Evolutionary conservation across 2,888 invertebrate genomes (phyloP), one percentile per base, ranked within the genome.

Genomic region (Caenorhabditis wallacei): DNA sequence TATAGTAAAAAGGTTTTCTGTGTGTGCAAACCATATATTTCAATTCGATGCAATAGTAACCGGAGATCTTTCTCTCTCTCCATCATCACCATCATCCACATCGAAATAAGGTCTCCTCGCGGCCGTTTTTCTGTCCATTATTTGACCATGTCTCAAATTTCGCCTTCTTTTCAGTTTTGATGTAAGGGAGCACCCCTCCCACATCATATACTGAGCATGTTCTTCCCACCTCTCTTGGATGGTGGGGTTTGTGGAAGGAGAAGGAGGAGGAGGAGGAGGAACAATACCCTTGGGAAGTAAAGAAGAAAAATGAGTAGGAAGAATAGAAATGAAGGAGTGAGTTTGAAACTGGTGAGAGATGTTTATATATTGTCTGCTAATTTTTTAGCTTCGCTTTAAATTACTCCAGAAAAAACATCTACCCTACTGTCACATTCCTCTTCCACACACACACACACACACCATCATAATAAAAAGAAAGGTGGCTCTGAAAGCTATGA

Each of bases 61-160:
- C 66, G 66, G 66, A 66, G 66, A 66, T 48, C 61, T 37, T 20
- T n/a, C 57, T 18, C 16, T 18, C 43, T 18, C 11, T 59, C 59
- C 37, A 43, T 61, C 24, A 18, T 59, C 40, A 35, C 35, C 57
- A 18, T 24, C 26, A 30, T 30, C 24, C 16, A 16, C 5, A 30
- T 30, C 30, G 30, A 30, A 30, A 30, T 30, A 30, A 35, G 57
- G 22, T 61, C 43, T 43, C 43, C n/a, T n/a, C 59, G 40, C 40
- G n/a, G 40, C 40, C 40, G 40, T 30, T 30, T 30, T 30, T 30
- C 30, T 66, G 16, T 22, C 64, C 30, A 48, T 66, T 66, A 66
- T 66, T 66, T 66, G 53, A 24, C 51, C 64, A 51, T 24, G 51
- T 66, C 66, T 66, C 66, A 53, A 66, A 66, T 66, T 66, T 66